Base-by-base conservation (phyloP, 2,888 invertebrate species). In the Sclerodermus sp. region DNA sequence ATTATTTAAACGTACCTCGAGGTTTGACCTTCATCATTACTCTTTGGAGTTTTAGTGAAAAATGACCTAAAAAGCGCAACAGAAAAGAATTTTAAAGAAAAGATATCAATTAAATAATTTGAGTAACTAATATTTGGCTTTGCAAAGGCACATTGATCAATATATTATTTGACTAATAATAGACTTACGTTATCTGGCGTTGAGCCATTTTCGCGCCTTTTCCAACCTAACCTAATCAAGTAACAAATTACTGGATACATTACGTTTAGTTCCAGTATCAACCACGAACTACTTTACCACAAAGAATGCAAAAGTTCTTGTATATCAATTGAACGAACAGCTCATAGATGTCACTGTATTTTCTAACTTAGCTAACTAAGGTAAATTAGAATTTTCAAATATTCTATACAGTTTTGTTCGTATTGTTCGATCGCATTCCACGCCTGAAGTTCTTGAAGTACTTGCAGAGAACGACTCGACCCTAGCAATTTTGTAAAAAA, bases 51-150 rank as follows among this genome's bases (percentile, higher is more conserved):
- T 66, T 68, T 76, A 39, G 69, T 67, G 58, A 81, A 81, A 59
- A 80, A 81, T 30, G 80, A 79, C 45, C 81, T 81, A 55, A 5
- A 8, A 34, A n/a, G n/a, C n/a, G n/a, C 29, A 58, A 62, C 29
- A 48, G 38, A 47, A 50, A 23, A 49, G 17, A 51, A 50, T 50
- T 8, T 34, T 12, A 34, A 12, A 34, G 10, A 18, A 37, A n/a
- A 44, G 17, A 10, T 2, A 39, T 30, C 10, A n/a, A n/a, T 34
- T 12, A 8, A 36, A 18, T 42, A 23, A 34, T 10, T 46, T 43
- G 32, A 39, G 1, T 36, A 13, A 17, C 9, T n/a, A n/a, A n/a
- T n/a, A n/a, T n/a, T n/a, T n/a, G n/a, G n/a, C n/a, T n/a, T n/a
- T n/a, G n/a, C n/a, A n/a, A n/a, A n/a, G n/a, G n/a, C n/a, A n/a